Base-by-base conservation (phyloP, 2,888 invertebrate species). In the Coremacera marginata region DNA sequence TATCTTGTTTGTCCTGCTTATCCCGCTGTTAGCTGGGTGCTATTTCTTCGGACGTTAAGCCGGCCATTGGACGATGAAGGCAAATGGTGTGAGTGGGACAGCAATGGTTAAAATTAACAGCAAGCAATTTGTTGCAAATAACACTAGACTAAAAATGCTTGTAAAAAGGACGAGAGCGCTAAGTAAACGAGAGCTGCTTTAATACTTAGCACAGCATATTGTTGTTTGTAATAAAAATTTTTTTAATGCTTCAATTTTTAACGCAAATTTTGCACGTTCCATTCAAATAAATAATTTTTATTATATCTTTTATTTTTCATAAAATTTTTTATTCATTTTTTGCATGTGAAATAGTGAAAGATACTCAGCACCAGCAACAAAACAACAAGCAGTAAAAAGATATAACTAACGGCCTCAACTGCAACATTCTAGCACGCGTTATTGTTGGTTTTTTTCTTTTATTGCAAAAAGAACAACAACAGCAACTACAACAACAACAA, bases 201-300 rank as follows among this genome's bases (percentile, higher is more conserved):
- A 68, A 68, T 68, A 68, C 44, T 68, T 49, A 68, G 49, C 68
- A 14, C 19, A 44, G 68, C 68, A 49, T 51, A 51, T 68, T 68
- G 16, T 68, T 68, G 49, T 22, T 49, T 68, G 27, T 14, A 73
- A 73, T 73, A 52, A 65, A 31, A 73, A 63, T 73, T 52, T 65
- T 65, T 73, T 51, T 73, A 52, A 22, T 25, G 49, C 51, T 49
- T 25, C 60, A 57, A 57, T 22, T 31, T 63, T 65, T 73, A 51
- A 73, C 73, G 51, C 73, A 65, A 63, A 73, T 73, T 63, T 73
- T 52, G 67, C 74, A 74, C 74, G 74, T 67, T 37, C n/a, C 37
- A 55, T 67, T 67, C 67, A 55, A 74, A 74, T 74, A 74, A 74
- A 74, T 74, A 74, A 68, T 67, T 55, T 63, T 73, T 55, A 55